Percentiles rank a stretch among this genome's conserved stretches.
Evolutionary conservation across 2,797 vertebrate species (phyloP).

Genomic region (Phataginus tetradactyla): DNA sequence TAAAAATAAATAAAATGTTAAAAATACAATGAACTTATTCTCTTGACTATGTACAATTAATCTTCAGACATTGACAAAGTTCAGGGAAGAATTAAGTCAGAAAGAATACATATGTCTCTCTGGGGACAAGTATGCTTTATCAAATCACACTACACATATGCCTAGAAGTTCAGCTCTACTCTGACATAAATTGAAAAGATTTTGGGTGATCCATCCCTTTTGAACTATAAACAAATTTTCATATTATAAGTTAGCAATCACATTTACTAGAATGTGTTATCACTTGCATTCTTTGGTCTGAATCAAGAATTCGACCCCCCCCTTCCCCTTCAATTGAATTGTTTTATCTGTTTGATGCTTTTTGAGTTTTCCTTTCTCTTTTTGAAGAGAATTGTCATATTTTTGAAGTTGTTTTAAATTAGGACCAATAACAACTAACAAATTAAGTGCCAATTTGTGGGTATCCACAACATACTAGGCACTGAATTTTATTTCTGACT

Average conservation of each 20-base stretch:
- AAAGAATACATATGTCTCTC: conserved; percentile 33
- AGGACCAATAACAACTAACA: background rate
- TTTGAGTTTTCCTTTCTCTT: conserved; percentile 19
- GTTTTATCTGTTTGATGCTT: background rate
- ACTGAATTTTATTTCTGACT: conserved; percentile 43
- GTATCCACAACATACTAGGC: background rate
- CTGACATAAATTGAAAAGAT: conserved; percentile 11
- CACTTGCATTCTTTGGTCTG: background rate
- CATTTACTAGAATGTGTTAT: background rate
- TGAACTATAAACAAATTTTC: conserved; percentile 1
- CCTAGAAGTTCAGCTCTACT: background rate
- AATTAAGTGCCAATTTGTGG: background rate
- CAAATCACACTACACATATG: background rate
- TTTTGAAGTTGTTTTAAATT: conserved; percentile 55
- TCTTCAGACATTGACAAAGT: conserved; percentile 41
- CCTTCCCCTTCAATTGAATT: background rate
- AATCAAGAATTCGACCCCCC: conserved; percentile 8
- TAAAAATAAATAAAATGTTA: conserved; percentile 38
- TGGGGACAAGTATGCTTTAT: conserved; percentile 30
- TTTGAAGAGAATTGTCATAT: conserved; percentile 36
- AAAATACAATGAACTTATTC: conserved; percentile 37
- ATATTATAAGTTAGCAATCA: background rate
- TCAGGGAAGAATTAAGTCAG: conserved; percentile 37
- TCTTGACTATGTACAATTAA: background rate
- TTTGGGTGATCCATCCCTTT: background rate